Percentiles rank a stretch among this genome's conserved stretches.
phyloP scores from a whole-genome alignment of 2,113 vertebrate genomes.

The Takifugu bimaculatus region DNA sequence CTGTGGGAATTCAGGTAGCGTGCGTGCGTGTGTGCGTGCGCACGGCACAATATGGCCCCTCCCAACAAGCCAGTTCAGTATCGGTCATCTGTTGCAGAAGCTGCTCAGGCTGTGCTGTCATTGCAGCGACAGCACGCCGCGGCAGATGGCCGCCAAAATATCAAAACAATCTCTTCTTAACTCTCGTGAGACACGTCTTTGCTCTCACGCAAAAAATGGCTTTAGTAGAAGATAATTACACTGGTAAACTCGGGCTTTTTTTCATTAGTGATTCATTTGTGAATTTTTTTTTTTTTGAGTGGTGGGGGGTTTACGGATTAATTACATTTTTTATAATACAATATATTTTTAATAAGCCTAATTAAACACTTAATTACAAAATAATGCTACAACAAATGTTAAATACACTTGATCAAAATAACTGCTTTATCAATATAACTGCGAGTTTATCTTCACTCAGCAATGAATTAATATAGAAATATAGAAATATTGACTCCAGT shows the following conservation, averaged over 20 bases:
- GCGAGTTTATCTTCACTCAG: no score
- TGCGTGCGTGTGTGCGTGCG: constrained; percentile 27
- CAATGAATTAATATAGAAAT: no score
- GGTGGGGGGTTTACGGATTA: neutral
- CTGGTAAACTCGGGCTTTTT: neutral
- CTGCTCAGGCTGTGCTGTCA: constrained; percentile 8
- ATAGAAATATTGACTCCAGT: no score
- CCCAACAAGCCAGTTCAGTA: constrained; percentile 7
- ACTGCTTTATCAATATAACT: no score
- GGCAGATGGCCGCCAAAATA: constrained; percentile 41
- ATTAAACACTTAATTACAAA: no score
- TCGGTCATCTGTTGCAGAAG: constrained; percentile 48
- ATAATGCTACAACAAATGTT: no score
- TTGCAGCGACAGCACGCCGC: constrained; percentile 14
- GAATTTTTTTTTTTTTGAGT: neutral
- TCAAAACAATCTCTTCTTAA: constrained; percentile 34
- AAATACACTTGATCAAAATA: no score
- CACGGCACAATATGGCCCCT: constrained; percentile 12
- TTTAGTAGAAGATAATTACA: constrained; percentile 12
- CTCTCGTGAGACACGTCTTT: no score
- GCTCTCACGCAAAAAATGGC: constrained; percentile 9
- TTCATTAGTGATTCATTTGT: neutral
- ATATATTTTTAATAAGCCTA: no score
- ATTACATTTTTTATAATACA: neutral
- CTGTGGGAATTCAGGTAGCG: constrained; percentile 64